Conservation (phyloP, 2,113 vertebrate genomes). For the Laticauda laticaudata region DNA sequence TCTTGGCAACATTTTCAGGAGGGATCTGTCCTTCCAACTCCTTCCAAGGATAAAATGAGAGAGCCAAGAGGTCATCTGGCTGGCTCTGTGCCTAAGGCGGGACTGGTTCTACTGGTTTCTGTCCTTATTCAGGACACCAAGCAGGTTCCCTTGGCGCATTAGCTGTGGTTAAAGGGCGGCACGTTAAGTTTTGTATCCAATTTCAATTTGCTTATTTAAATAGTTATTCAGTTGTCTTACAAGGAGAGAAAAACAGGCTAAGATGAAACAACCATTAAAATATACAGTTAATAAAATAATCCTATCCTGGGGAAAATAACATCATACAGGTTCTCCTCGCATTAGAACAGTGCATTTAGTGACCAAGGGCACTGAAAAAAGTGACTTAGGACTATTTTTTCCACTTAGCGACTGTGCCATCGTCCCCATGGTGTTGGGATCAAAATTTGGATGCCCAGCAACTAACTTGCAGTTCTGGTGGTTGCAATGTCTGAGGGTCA, state of each 20-base stretch:
- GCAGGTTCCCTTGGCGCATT: background rate
- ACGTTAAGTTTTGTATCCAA: background rate
- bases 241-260: background rate
- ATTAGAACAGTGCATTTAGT: background rate
- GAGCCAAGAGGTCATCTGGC: background rate
- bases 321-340: background rate
- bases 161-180: background rate
- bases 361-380: background rate
- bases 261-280: background rate
- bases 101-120: background rate
- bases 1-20: background rate
- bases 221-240: background rate
- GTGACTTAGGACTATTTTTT: background rate
- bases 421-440: background rate
- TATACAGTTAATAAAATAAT: background rate
- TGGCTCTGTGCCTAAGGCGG: background rate
- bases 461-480: background rate
- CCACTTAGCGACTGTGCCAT: too few species aligned
- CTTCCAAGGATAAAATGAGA: background rate
- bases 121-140: background rate
- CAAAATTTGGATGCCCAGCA: background rate
- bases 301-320: background rate
- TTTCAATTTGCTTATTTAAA: background rate
- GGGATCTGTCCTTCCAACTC: background rate
- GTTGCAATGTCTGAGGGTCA: fast-evolving